Conservation (phyloP, 2,888 invertebrate species). For the Drosophila kuntzei region DNA sequence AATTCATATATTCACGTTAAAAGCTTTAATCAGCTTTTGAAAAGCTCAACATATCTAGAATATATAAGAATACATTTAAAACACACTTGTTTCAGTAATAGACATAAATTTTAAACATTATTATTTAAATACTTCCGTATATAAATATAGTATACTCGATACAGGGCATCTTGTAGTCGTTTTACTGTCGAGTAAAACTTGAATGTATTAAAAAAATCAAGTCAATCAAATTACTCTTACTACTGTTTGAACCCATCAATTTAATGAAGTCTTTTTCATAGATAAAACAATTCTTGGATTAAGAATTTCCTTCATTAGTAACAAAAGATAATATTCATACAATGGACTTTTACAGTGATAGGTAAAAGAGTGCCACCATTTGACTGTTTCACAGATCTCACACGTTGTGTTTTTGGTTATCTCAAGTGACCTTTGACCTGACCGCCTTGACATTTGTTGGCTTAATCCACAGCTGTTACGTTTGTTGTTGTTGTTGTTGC, state of each 20-base stretch:
- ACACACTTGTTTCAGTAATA: too few relatives aligned
- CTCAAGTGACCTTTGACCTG: constrained; percentile 15
- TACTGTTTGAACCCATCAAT: neutral
- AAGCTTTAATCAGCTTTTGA: too few relatives aligned
- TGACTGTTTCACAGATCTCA: constrained; percentile 2
- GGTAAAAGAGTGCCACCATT: neutral
- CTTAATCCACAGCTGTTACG: constrained; percentile 26
- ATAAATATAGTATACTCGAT: too few relatives aligned
- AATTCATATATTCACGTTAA: too few relatives aligned
- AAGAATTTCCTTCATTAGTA: neutral
- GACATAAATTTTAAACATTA: too few relatives aligned
- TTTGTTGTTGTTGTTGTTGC: neutral
- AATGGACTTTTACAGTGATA: neutral
- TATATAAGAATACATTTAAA: too few relatives aligned
- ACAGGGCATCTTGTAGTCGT: too few relatives aligned
- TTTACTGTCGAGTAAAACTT: too few relatives aligned
- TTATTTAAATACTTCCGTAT: too few relatives aligned
- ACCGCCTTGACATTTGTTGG: constrained; percentile 21
- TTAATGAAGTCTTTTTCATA: neutral
- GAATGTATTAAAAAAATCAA: neutral
- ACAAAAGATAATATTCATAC: neutral
- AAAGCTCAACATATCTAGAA: too few relatives aligned
- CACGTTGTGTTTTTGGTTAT: constrained; percentile 11
- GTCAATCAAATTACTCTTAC: neutral
- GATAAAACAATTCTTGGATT: neutral